A percentile compares a stretch with the other conserved stretches of the same genome.
Evolutionary conservation across 2,113 vertebrate genomes (phyloP).

Genomic region (Toxotes jaculatrix): DNA sequence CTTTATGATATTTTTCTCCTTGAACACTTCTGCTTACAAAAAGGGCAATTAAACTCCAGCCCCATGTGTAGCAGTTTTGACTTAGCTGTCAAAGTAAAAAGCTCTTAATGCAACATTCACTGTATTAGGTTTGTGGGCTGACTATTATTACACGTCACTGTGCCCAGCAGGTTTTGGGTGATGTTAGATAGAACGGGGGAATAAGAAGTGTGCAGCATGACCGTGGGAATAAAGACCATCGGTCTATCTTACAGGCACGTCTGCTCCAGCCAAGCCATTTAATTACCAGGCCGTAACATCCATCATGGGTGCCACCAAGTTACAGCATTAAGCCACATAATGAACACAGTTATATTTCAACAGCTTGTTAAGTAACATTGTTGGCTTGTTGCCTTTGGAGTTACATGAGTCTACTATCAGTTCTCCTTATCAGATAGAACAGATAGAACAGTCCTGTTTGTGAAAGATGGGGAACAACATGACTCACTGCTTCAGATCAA

Average conservation of each 20-base stretch:
- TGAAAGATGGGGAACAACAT: constrained; percentile 24
- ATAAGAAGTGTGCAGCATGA: constrained; percentile 9
- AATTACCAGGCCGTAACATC: constrained; percentile 42
- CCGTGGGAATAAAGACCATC: background rate
- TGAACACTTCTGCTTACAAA: background rate
- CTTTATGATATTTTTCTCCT: background rate
- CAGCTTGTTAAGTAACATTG: constrained; percentile 17
- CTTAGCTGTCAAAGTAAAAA: background rate
- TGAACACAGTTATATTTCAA: constrained; percentile 38
- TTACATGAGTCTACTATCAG: constrained; percentile 15
- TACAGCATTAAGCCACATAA: constrained; percentile 39
- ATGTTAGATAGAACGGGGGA: background rate
- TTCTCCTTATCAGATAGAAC: background rate
- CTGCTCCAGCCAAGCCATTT: constrained; percentile 20
- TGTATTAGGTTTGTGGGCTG: background rate
- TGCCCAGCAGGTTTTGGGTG: background rate
- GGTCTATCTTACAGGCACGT: constrained; percentile 6
- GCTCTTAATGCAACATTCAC: background rate
- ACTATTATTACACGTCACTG: background rate
- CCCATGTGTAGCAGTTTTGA: background rate
- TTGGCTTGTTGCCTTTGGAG: background rate
- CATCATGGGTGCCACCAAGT: constrained; percentile 43
- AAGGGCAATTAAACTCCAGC: background rate
- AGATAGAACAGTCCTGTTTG: constrained; percentile 6
- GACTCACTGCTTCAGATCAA: background rate